Conservation (phyloP, 2,113 vertebrate genomes). For the Oreochromis niloticus region DNA sequence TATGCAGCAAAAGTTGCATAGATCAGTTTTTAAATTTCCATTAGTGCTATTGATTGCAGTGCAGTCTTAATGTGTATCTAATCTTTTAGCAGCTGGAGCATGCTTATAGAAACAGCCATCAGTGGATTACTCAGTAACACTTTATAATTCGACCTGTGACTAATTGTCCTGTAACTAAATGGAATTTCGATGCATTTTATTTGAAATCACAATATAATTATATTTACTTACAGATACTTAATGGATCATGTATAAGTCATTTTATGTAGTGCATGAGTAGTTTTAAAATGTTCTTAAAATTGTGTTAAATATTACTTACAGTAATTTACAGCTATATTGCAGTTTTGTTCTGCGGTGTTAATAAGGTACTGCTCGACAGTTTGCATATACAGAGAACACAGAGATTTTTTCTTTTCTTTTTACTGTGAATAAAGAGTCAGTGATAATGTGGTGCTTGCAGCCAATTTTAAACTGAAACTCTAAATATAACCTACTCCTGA, state of each 20-base stretch:
- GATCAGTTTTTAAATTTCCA: background rate
- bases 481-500: background rate
- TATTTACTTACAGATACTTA: background rate
- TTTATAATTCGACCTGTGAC: background rate
- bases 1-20: background rate
- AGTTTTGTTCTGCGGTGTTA: background rate
- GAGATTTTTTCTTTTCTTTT: background rate
- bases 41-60: background rate
- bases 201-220: background rate
- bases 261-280: background rate
- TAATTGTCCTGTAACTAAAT: background rate
- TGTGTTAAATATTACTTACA: background rate
- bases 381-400: background rate
- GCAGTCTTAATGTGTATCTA: background rate
- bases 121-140: background rate
- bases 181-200: background rate
- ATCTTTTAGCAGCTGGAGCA: background rate
- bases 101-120: background rate
- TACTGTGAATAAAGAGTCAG: background rate
- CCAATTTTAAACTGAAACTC: background rate
- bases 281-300: background rate
- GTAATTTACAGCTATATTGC: background rate
- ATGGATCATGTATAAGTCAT: background rate
- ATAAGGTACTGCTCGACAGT: rapidly evolving
- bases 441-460: background rate